Evolutionary conservation across 1,140 invertebrate species (phyloP), one percentile per base, ranked within the genome.

Genomic region (Steinernema khuongi): DNA sequence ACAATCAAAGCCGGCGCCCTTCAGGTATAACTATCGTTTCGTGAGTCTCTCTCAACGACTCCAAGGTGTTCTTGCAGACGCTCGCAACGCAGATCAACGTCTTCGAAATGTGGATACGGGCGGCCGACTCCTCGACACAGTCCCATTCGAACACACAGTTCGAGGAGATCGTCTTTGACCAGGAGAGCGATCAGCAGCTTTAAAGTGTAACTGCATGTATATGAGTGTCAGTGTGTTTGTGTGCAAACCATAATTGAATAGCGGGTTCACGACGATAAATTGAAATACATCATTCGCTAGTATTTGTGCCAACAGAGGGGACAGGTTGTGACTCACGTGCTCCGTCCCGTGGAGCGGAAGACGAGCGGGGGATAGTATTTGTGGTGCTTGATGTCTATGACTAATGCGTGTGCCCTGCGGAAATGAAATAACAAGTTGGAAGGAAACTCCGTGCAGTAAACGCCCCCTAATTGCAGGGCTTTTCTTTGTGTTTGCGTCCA

Each of bases 1-100:
- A 73, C 72, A 29, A 73, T 73, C 31, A 1, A 68, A 41, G 72
- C 72, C 1, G 72, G 72, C 4, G 72, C 72, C 14, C 50, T 68
- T 33, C 72, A 73, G 72, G 72, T 72, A 44, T 22, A n/a, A 26
- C 32, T 22, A 17, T 50, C 1, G 29, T 33, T 1, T 30, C 60
- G 22, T 33, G n/a, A 1, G 31, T 22, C 22, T 29, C 31, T 73
- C 29, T 43, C 43, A 68, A 67, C 41, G 72, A 67, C n/a, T n/a
- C n/a, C n/a, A n/a, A n/a, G n/a, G n/a, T n/a, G n/a, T 67, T 22
- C 7, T 22, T 60, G 4, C 19, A 60, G 50, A 60, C 50, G 4
- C 22, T 60, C 4, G 19, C 19, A 26, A 60, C 50, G 14, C 50
- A 60, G 19, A 60, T 60, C 50, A 60, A 60, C 19, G 50, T 60